Percentiles rank a stretch among this genome's conserved stretches.
Evolutionary conservation across 2,888 invertebrate species (phyloP).

Genomic region (Drosophila imparisetae): DNA sequence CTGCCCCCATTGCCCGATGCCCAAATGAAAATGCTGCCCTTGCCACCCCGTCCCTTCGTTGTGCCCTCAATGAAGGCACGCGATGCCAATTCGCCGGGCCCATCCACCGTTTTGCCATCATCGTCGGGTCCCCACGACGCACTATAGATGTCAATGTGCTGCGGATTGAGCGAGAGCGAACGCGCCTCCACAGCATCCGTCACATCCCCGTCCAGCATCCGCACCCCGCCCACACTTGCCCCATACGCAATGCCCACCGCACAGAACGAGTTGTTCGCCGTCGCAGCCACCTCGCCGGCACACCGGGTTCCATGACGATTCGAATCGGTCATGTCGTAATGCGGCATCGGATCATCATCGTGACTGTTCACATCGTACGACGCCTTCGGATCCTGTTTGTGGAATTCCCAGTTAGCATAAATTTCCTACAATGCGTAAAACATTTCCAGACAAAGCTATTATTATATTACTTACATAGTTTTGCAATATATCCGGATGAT

Average conservation of each 20-base stretch:
- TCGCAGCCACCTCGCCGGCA: conserved; percentile 98
- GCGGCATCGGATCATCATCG: conserved; percentile 98
- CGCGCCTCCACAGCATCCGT: conserved; percentile 99
- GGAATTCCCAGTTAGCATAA: not conserved
- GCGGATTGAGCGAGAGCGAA: conserved; percentile 96
- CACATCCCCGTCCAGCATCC: conserved; percentile 99
- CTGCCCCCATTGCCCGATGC: conserved; percentile 99
- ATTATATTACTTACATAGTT: conserved; percentile 94
- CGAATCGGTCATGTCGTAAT: conserved; percentile 98
- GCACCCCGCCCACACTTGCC: conserved; percentile 97
- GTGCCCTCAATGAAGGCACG: conserved; percentile 98
- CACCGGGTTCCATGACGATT: conserved; percentile 98
- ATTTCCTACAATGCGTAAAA: not conserved
- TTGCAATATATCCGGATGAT: conserved; percentile 95
- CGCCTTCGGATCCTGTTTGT: conserved; percentile 93
- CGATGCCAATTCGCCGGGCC: conserved; percentile 97
- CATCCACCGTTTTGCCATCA: conserved; percentile 98
- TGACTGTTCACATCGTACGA: conserved; percentile 99
- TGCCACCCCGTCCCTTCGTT: conserved; percentile 95
- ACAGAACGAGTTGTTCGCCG: conserved; percentile 97
- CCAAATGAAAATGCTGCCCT: conserved; percentile 99
- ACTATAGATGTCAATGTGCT: conserved; percentile 99
- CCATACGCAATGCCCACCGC: conserved; percentile 98
- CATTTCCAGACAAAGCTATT: not conserved
- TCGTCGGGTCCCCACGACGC: conserved; percentile 99